Evolutionary conservation across 2,888 invertebrate species (phyloP), one percentile per base, ranked within the genome.

Genomic region (Agrochola circellaris): DNA sequence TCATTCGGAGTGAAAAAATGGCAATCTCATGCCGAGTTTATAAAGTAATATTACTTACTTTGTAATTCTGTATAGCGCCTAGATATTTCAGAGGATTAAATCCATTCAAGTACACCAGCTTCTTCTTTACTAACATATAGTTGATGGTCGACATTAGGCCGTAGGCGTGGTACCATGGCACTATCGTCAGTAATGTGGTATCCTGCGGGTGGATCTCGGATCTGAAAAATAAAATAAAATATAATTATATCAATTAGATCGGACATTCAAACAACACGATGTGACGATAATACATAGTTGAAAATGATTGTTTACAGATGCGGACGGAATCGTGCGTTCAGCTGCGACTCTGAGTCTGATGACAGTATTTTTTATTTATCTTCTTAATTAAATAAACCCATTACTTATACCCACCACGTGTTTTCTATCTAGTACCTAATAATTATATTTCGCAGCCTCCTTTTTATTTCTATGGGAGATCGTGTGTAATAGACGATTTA

Each of bases 81-180:
- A 99, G 95, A 91, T 98, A 98, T 23, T 95, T 90, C 77, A 97
- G 96, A 23, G 98, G 98, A 60, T 98, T 97, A 89, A 99, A 99
- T 85, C 97, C 97, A 6, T 97, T 95, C 67, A 98, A 93, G 85
- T 94, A 94, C 4, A 97, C 93, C 15, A 94, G 73, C 81, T 93
- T 95, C 62, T 94, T 95, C 54, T 97, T 97, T 71, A 97, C 87
- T 13, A 96, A 84, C 0, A 98, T 91, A 58, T 97, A 92, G 60
- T 97, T 95, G 79, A 98, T 94, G 7, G 98, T 95, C 0, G 97
- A 96, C 89, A 98, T 97, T 89, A 98, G 97, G 0, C 98, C 98
- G 89, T 98, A 98, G 0, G 98, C 97, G 93, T 99, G 98, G 91
- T 98, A 98, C 97, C 98, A 98, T 11, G 98, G 98, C 65, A 98